Percentiles rank a stretch among this genome's conserved stretches.
Evolutionary conservation across 1,140 invertebrate species (phyloP).

Genomic region (Drosophila ironensis): DNA sequence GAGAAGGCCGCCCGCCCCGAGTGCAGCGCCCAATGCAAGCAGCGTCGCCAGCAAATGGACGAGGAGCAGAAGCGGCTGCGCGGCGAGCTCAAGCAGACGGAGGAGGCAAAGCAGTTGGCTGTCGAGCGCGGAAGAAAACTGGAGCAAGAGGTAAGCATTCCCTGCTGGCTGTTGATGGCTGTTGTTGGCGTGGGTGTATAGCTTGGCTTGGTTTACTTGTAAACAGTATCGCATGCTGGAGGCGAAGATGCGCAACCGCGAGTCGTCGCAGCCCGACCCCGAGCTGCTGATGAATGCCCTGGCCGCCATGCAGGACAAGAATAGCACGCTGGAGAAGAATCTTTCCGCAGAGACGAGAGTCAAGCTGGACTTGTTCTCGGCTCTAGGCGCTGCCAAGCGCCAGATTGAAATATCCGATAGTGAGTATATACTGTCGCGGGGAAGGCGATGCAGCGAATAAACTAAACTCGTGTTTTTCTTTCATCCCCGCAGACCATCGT

Average conservation of each 20-base stretch:
- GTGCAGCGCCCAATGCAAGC: slow-evolving; percentile 91
- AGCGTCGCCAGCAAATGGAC: slow-evolving; percentile 89
- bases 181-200: too few relatives aligned
- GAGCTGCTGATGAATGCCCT: slow-evolving; percentile 92
- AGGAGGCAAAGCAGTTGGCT: slow-evolving; percentile 84
- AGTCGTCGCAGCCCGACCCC: slow-evolving; percentile 90
- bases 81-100: slow-evolving; percentile 88
- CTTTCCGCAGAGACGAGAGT: slow-evolving; percentile 97
- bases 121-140: slow-evolving; percentile 75
- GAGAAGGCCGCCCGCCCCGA: slow-evolving; percentile 85
- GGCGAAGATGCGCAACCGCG: slow-evolving; percentile 81
- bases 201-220: too few relatives aligned
- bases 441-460: background rate
- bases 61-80: slow-evolving; percentile 89
- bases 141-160: slow-evolving; percentile 71
- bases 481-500: slow-evolving; percentile 87
- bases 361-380: slow-evolving; percentile 97
- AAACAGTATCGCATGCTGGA: slow-evolving; percentile 76
- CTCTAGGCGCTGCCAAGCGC: slow-evolving; percentile 96
- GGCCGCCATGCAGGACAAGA: slow-evolving; percentile 92
- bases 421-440: slow-evolving; percentile 82
- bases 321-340: slow-evolving; percentile 93
- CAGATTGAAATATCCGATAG: slow-evolving; percentile 96
- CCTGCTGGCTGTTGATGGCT: too few relatives aligned
- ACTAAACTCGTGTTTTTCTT: background rate